These are phyloP conservation scores for Calcarius lapponicus DNA, from an alignment of 2,797 vertebrate species.

Conservation along the genomic window DNA sequence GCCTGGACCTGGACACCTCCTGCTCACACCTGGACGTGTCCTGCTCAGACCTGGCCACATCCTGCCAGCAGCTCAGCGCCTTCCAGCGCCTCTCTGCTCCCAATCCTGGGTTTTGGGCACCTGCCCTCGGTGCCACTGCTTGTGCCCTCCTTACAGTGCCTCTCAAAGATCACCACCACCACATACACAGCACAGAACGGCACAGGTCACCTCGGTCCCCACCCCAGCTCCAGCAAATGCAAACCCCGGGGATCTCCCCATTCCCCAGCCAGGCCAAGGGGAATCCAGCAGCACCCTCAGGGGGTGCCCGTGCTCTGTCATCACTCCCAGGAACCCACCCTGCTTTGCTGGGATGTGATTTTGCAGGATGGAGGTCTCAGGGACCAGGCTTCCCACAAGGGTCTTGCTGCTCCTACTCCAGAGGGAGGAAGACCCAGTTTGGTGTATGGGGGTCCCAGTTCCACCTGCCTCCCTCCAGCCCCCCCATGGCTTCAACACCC, in stretches of 20 bases:
- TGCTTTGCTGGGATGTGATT: fast-evolving
- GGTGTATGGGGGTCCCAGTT: fast-evolving
- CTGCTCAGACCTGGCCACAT: background rate
- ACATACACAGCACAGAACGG: background rate
- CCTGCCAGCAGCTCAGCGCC: background rate
- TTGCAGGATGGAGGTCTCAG: background rate
- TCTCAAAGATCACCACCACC: fast-evolving
- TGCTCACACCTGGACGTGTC: fast-evolving
- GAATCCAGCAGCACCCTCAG: background rate
- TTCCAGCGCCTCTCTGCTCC: fast-evolving
- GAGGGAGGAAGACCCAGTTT: background rate
- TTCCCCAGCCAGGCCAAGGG: background rate
- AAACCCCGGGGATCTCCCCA: fast-evolving
- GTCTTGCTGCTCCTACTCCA: background rate
- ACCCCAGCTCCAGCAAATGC: background rate
- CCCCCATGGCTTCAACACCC: background rate
- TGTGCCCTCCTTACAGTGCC: background rate
- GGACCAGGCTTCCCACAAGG: background rate
- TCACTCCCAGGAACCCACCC: fast-evolving
- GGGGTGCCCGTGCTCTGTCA: no score
- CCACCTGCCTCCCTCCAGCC: background rate
- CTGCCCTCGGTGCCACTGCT: fast-evolving
- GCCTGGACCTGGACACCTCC: fast-evolving
- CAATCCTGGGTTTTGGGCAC: fast-evolving
- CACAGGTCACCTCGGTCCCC: background rate